A percentile compares a stretch with the other conserved stretches of the same genome.
Conservation (phyloP, 2,888 invertebrate species). For the Hypomecis punctinalis region DNA sequence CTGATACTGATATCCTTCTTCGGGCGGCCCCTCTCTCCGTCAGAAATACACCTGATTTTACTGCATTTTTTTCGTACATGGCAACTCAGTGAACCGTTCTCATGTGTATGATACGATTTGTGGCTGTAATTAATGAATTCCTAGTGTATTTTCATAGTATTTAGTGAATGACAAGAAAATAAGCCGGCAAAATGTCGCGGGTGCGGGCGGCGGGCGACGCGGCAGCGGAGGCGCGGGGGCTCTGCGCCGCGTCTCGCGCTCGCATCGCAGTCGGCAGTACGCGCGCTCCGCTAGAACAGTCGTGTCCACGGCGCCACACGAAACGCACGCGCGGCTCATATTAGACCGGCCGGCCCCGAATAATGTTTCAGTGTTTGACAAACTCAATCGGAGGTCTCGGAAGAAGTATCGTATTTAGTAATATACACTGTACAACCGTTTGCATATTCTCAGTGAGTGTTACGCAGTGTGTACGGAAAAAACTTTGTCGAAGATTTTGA, state of each 20-base stretch:
- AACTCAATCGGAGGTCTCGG: slow-evolving; percentile 84
- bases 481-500: slow-evolving; percentile 85
- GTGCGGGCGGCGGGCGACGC: slow-evolving; percentile 40
- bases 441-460: slow-evolving; percentile 85
- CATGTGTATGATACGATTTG: slow-evolving; percentile 29
- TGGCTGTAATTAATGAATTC: slow-evolving; percentile 24
- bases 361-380: slow-evolving; percentile 85
- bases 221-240: slow-evolving; percentile 42
- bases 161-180: slow-evolving; percentile 74
- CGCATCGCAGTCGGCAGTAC: slow-evolving; percentile 51
- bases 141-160: slow-evolving; percentile 60
- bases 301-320: slow-evolving; percentile 80
- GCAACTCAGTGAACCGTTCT: not conserved
- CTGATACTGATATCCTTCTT: slow-evolving; percentile 69
- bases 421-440: slow-evolving; percentile 82
- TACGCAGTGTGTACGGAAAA: slow-evolving; percentile 85
- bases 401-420: slow-evolving; percentile 82
- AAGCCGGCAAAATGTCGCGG: slow-evolving; percentile 38
- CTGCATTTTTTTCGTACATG: not conserved
- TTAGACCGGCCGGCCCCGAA: slow-evolving; percentile 83
- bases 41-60: slow-evolving; percentile 36
- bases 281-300: slow-evolving; percentile 64
- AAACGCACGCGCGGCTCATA: slow-evolving; percentile 81
- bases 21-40: slow-evolving; percentile 61
- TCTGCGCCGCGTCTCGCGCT: slow-evolving; percentile 43